A percentile compares a stretch with the other conserved stretches of the same genome.
These are phyloP conservation scores for Phania funesta DNA, from an alignment of 2,888 invertebrate species.

Conservation along the genomic window DNA sequence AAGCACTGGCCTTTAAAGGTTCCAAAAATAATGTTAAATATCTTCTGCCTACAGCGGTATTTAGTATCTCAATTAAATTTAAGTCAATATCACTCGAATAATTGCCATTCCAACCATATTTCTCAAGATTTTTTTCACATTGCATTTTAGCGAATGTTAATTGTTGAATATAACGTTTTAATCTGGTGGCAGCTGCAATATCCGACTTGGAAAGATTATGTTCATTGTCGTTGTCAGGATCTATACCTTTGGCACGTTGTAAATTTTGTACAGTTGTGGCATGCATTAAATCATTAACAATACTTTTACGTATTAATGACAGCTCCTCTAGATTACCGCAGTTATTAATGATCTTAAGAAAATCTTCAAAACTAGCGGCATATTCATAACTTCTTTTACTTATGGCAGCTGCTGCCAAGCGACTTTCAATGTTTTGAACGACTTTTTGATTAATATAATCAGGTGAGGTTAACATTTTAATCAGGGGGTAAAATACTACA, in stretches of 20 bases:
- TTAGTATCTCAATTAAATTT: slow-evolving; percentile 87
- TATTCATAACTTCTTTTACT: slow-evolving; percentile 91
- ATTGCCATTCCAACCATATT: slow-evolving; percentile 89
- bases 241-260: slow-evolving; percentile 89
- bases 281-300: slow-evolving; percentile 96
- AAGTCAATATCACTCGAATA: slow-evolving; percentile 83
- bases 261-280: slow-evolving; percentile 94
- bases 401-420: slow-evolving; percentile 88
- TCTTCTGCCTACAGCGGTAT: slow-evolving; percentile 89
- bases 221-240: slow-evolving; percentile 79
- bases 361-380: slow-evolving; percentile 94
- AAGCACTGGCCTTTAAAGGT: slow-evolving; percentile 90
- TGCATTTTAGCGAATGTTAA: slow-evolving; percentile 89
- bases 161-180: slow-evolving; percentile 92
- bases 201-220: slow-evolving; percentile 86
- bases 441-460: slow-evolving; percentile 95
- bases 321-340: slow-evolving; percentile 91
- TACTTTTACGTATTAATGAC: slow-evolving; percentile 90
- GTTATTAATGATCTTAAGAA: slow-evolving; percentile 90
- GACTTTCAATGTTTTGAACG: slow-evolving; percentile 90
- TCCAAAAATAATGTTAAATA: slow-evolving; percentile 91
- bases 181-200: slow-evolving; percentile 88
- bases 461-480: slow-evolving; percentile 92
- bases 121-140: slow-evolving; percentile 88
- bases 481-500: slow-evolving; percentile 86